Base-by-base conservation (phyloP, 2,113 vertebrate species). In the Panurus biarmicus region DNA sequence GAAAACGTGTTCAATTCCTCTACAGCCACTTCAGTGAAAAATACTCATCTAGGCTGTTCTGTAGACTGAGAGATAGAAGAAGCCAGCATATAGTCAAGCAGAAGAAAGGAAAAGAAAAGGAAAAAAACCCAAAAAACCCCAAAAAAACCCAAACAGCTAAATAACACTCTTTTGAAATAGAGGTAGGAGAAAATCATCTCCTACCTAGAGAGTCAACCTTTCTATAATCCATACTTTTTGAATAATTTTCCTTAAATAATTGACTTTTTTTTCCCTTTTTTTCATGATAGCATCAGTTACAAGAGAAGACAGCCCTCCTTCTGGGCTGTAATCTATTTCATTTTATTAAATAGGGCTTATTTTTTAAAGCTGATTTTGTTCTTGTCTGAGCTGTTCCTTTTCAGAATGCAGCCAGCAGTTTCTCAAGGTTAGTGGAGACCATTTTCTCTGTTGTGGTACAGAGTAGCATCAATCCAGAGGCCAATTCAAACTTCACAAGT, bases 191-290 rank as follows among this genome's bases (percentile, higher is more conserved):
- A 83, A 80, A 56, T 35, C 3, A 24, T 53, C 36, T 19, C 19
- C 36, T 84, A 8, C 6, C 16, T 61, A 44, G 12, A 62, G 10
- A 77, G 3, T 57, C 19, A 66, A 10, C 12, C 8, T 66, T 36
- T 83, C 44, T 53, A 6, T 64, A 67, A 35, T 67, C 53, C 11
- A 2, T 82, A 20, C 3, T 74, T 82, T 75, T 17, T 60, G 14
- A 72, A 72, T 85, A 48, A 33, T 4, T 64, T 35, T 75, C 8
- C 26, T 72, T 85, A 45, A 44, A 38, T 62, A 50, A 29, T 66
- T 0, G 1, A 9, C 7, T 22, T 51, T 22, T 12, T 15, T 9
- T 3, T 0, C 3, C 3, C 0, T 4, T 47, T 70, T 70, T 61
- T 74, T 81, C 13, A 14, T 62, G 10, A 29, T 64, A 66, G 14